Base-by-base conservation (phyloP, 2,113 vertebrate species). In the Pongo abelii region DNA sequence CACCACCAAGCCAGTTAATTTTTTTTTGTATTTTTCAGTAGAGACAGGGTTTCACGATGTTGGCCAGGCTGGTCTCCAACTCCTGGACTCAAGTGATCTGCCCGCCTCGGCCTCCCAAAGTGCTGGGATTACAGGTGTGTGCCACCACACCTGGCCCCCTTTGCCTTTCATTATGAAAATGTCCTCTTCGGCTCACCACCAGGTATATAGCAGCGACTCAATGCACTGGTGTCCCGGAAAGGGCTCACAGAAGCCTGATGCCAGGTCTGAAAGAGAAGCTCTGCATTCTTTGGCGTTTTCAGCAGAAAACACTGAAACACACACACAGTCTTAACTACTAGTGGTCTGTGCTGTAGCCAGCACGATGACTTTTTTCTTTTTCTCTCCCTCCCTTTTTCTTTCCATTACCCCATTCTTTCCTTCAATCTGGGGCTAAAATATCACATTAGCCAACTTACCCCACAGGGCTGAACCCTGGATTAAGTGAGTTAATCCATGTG, bases 201-300 rank as follows among this genome's bases (percentile, higher is more conserved):
- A 3, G 40, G 38, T 8, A 9, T 5, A 9, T 0, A 9, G 38
- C 0, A 4, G 32, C 13, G 2, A 22, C 18, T 18, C n/a, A 1
- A 2, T 0, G 27, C 5, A 25, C 32, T 11, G 23, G 4, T 9
- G 69, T 20, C 48, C 17, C 0, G 1, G 6, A 8, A 3, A 1
- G 38, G 35, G 20, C 40, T 22, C 18, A 6, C 0, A 22, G 55
- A 14, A 0, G 9, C 46, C 0, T 12, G 40, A 8, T 5, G 6
- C 48, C 2, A 8, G 14, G 22, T 20, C 5, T 13, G 1, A 20
- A 27, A 7, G 9, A 32, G 77, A 3, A 22, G 32, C 3, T 38
- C 35, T 38, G 69, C 17, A 3, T 12, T 11, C 3, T 46, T 40
- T 22, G 23, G 10, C 0, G 23, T 7, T 69, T 30, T 55, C 61